Conservation (phyloP, 2,113 vertebrate species). For the Electrona antarctica region DNA sequence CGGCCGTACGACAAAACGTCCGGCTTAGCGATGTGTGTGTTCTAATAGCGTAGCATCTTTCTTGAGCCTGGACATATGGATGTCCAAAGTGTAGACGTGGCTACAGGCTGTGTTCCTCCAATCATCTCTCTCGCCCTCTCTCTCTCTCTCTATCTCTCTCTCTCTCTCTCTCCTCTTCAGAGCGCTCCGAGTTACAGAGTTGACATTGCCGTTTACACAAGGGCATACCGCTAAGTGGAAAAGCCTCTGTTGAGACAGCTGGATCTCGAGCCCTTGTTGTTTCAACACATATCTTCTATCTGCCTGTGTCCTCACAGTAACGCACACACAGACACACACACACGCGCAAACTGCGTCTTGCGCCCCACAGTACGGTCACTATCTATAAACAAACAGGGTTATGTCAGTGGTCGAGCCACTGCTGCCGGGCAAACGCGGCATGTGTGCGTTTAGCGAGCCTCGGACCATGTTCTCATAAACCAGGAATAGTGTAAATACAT, state of each 20-base stretch:
- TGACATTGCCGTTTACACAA: constrained; percentile 73
- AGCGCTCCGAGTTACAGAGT: constrained; percentile 36
- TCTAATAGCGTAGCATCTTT: constrained; percentile 12
- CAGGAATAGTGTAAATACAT: constrained; percentile 56
- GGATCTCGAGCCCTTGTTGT: constrained; percentile 67
- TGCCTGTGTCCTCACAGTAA: constrained; percentile 22
- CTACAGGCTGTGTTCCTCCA: constrained; percentile 50
- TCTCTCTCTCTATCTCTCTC: too few relatives aligned
- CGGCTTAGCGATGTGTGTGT: constrained; percentile 30
- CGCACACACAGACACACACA: neutral
- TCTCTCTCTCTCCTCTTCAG: constrained; percentile 20
- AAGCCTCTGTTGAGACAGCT: constrained; percentile 78
- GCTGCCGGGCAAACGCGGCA: constrained; percentile 45
- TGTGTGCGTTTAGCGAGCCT: constrained; percentile 31
- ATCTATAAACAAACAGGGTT: constrained; percentile 60
- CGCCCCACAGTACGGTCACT: constrained; percentile 33
- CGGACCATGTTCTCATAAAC: constrained; percentile 49
- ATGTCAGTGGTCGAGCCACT: constrained; percentile 28
- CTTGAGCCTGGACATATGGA: constrained; percentile 31
- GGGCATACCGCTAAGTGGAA: constrained; percentile 73
- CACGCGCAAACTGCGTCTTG: constrained; percentile 20
- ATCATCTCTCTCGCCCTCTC: constrained; percentile 6
- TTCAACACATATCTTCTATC: constrained; percentile 66
- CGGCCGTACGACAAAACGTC: too few relatives aligned
- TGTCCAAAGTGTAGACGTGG: constrained; percentile 68